These are phyloP conservation scores for Onychomys torridus DNA, from an alignment of 2,797 vertebrate genomes.

Conservation along the genomic window DNA sequence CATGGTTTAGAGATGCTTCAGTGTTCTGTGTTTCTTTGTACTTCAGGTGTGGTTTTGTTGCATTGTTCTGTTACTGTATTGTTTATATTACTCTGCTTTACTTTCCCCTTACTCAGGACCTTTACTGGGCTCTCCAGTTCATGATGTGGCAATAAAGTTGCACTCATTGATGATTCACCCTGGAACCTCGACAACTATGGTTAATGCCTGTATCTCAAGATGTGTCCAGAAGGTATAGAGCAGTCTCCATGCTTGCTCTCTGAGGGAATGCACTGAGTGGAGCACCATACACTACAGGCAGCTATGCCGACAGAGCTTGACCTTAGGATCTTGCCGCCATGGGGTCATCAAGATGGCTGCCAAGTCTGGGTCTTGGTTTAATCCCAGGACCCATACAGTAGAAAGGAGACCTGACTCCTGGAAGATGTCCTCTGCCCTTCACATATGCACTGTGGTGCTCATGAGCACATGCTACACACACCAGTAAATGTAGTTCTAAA, in stretches of 20 bases:
- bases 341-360: not conserved
- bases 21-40: not conserved
- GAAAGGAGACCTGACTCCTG: not conserved
- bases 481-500: not conserved
- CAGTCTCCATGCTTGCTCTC: not conserved
- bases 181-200: constrained; percentile 94
- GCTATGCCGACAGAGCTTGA: not conserved
- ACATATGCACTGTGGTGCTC: not conserved
- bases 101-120: constrained; percentile 89
- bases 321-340: not conserved
- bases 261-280: not conserved
- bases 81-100: not conserved
- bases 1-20: not conserved
- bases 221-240: constrained; percentile 94
- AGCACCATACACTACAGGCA: not conserved
- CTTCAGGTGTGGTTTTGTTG: not conserved
- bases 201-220: constrained; percentile 95
- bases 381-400: no score
- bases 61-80: not conserved
- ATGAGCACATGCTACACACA: not conserved
- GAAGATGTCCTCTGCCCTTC: not conserved
- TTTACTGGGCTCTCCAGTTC: constrained; percentile 94
- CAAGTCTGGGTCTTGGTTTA: not conserved
- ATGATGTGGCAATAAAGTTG: constrained; percentile 90
- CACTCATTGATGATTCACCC: constrained; percentile 89